phyloP scores from a whole-genome alignment of 2,113 vertebrate species.

The Struthidea cinerea region DNA sequence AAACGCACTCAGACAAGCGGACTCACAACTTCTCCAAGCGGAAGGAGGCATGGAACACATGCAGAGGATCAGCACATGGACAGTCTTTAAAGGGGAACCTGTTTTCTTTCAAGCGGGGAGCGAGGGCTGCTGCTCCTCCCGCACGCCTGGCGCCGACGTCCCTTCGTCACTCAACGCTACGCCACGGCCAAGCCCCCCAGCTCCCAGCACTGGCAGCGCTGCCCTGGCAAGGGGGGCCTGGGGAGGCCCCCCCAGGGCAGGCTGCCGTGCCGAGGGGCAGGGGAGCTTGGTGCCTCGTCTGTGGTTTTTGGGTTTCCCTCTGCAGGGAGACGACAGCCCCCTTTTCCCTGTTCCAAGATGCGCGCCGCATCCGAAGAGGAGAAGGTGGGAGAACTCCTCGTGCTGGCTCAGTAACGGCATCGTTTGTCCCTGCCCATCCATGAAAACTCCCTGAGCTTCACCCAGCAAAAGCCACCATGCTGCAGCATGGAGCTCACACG shows the following conservation, averaged over 20 bases:
- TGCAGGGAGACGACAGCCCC: background rate
- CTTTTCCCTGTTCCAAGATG: background rate
- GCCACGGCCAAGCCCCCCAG: background rate
- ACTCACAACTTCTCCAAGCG: constrained; percentile 85
- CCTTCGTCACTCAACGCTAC: background rate
- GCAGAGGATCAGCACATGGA: constrained; percentile 90
- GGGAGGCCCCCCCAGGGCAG: background rate
- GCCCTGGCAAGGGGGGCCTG: background rate
- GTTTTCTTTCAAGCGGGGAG: constrained; percentile 47
- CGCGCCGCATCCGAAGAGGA: background rate
- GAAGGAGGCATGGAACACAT: constrained; percentile 85
- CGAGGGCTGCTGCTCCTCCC: constrained; percentile 23
- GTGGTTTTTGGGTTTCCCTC: constrained; percentile 71
- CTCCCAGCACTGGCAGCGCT: background rate
- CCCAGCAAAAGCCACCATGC: background rate
- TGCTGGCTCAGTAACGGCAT: rapidly evolving
- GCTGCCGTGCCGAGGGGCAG: background rate
- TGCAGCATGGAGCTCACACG: background rate
- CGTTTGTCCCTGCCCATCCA: background rate
- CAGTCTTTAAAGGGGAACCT: constrained; percentile 90
- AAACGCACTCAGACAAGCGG: constrained; percentile 82
- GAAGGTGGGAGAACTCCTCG: background rate
- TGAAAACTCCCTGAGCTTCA: background rate
- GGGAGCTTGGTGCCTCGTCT: constrained; percentile 8
- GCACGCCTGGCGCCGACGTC: background rate